Percentiles rank a stretch among this genome's conserved stretches.
These are phyloP conservation scores for Astreopora myriophthalma DNA, from an alignment of 64 coral and sea anemone genomes.

Conservation along the genomic window DNA sequence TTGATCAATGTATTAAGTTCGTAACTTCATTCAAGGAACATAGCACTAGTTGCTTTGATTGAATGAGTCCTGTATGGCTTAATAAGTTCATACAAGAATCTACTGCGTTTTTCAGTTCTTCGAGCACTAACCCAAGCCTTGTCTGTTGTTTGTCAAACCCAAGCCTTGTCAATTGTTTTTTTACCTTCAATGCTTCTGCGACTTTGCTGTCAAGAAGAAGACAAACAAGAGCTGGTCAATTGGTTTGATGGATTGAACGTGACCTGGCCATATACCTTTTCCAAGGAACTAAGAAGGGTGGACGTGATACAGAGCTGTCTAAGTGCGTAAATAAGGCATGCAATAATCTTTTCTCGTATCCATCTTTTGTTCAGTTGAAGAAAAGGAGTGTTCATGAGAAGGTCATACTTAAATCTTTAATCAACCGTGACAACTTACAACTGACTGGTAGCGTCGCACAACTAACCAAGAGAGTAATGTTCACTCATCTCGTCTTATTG, in stretches of 20 bases:
- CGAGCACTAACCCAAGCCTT: neutral
- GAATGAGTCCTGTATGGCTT: neutral
- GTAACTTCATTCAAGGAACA: neutral
- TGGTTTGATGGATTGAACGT: constrained; percentile 10
- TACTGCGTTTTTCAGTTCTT: neutral
- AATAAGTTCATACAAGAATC: neutral
- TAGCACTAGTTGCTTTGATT: neutral
- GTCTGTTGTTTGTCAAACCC: neutral
- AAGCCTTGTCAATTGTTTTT: neutral
- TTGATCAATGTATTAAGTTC: neutral
- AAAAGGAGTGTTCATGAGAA: neutral
- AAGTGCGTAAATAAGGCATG: no score
- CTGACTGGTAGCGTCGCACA: no score
- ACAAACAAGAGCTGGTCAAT: neutral
- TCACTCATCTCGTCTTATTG: no score
- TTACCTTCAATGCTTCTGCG: neutral
- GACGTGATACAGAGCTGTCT: no score
- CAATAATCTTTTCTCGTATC: neutral
- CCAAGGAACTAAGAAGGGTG: no score
- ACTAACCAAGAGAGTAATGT: no score
- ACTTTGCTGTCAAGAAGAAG: neutral
- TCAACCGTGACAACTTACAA: neutral
- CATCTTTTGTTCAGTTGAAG: neutral
- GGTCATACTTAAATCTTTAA: no score
- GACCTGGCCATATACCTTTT: no score